phyloP scores from a whole-genome alignment of 1,140 invertebrate genomes.

The Ditylenchus dipsaci region DNA sequence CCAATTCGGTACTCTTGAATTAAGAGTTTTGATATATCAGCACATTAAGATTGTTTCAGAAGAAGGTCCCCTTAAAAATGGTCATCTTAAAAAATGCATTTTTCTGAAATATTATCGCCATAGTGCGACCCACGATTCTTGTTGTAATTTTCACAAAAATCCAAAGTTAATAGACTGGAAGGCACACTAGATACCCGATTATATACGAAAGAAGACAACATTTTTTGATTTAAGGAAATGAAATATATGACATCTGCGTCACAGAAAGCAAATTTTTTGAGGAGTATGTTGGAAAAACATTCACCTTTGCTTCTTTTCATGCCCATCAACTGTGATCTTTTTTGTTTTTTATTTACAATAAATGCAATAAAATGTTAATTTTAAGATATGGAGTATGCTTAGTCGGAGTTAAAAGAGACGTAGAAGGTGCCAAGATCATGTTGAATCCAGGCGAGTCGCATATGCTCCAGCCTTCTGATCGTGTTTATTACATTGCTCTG shows the following conservation, averaged over 20 bases:
- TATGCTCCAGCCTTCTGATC: constrained; percentile 83
- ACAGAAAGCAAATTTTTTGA: constrained; percentile 92
- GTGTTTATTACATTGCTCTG: constrained; percentile 95
- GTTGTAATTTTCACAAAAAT: too few relatives aligned
- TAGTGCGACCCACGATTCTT: too few relatives aligned
- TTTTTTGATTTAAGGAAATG: constrained; percentile 69
- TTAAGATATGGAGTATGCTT: constrained; percentile 85
- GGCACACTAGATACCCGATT: too few relatives aligned
- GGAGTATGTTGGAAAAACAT: constrained; percentile 95
- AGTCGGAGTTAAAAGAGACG: constrained; percentile 83
- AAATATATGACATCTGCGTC: constrained; percentile 93
- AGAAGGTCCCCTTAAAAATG: too few relatives aligned
- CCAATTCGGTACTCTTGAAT: too few relatives aligned
- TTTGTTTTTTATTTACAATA: constrained; percentile 57
- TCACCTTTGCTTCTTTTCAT: constrained; percentile 96
- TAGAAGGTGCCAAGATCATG: constrained; percentile 84
- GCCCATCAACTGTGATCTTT: constrained; percentile 83
- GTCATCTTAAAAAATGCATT: too few relatives aligned
- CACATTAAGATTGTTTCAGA: too few relatives aligned
- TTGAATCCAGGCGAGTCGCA: constrained; percentile 94
- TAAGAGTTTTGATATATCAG: too few relatives aligned
- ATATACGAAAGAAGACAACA: too few relatives aligned
- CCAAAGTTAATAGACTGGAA: too few relatives aligned
- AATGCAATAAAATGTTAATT: not conserved
- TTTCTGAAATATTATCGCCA: too few relatives aligned